Base-by-base conservation (phyloP, 2,113 vertebrate genomes). In the Panurus biarmicus region DNA sequence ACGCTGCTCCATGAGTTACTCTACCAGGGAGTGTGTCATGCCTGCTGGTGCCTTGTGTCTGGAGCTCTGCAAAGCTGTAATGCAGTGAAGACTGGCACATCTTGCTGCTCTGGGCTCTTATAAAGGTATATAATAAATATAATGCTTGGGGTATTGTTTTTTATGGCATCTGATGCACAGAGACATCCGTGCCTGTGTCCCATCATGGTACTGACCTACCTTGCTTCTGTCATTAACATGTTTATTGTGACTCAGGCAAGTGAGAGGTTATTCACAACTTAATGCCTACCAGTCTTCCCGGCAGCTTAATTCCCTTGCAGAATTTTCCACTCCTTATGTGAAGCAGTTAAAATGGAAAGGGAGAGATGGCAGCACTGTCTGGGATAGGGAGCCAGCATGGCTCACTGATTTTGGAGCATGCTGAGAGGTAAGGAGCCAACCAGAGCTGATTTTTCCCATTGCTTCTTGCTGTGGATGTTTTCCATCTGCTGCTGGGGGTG, bases 291-390 rank as follows among this genome's bases (percentile, higher is more conserved):
- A 82, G 79, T 10, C 10, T 80, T 93, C 64, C 57, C 3, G 0
- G 75, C 35, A 91, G 64, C 60, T 85, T 87, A 92, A 89, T 80
- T 92, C 95, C 35, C 53, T 93, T 14, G 2, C 57, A 90, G 93
- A 94, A 96, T 94, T 96, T 96, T 96, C 95, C 90, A 73, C 50
- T 93, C 83, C 90, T 95, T 96, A 81, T 86, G 85, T 18, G 83
- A 95, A 61, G 45, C 1, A 8, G 82, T 93, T 94, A 93, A 96
- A 96, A 90, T 44, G 82, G 56, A 85, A 88, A 88, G 42, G 64
- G 26, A 94, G 74, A 78, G 89, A 89, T 82, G 91, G 83, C 87
- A 94, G 64, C 2, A 2, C 56, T 70, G n/a, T 83, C 48, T 78
- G 62, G 69, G 54, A 51, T 12, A 61, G 51, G 24, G 56, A 96